Evolutionary conservation across 2,797 vertebrate species (phyloP).

Genomic region (Pangasius mekongensis): DNA sequence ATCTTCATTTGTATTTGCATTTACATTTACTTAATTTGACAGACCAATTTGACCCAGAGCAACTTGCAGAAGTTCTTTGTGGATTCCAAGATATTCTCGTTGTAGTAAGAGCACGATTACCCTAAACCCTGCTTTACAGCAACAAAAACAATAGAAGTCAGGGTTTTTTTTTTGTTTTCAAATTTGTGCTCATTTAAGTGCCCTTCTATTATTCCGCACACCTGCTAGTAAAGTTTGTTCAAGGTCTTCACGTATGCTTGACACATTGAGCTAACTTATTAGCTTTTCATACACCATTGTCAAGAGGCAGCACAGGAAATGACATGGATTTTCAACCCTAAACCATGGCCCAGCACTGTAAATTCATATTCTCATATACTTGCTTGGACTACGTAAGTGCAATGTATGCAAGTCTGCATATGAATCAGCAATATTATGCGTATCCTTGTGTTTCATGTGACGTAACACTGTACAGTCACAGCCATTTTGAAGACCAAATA

Average conservation of each 20-base stretch:
- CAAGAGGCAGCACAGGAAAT: not conserved
- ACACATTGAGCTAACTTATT: not conserved
- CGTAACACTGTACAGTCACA: not conserved
- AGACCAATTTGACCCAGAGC: not conserved
- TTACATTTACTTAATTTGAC: not conserved
- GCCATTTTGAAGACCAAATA: not conserved
- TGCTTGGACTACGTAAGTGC: not conserved
- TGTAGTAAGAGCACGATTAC: not conserved
- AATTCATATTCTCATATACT: not conserved
- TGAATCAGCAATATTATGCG: not conserved
- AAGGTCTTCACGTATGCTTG: not conserved
- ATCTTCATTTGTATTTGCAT: not conserved
- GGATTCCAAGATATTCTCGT: not conserved
- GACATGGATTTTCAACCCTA: not conserved
- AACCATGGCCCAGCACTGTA: not conserved
- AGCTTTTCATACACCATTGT: not conserved
- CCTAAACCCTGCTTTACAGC: not conserved
- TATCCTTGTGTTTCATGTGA: not conserved
- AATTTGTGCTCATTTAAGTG: not conserved
- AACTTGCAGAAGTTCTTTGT: not conserved
- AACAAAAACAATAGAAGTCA: not conserved
- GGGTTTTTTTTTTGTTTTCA: too few relatives aligned
- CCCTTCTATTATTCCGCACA: not conserved
- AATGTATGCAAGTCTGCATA: not conserved
- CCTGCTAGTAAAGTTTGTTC: not conserved